Evolutionary conservation across 1,140 invertebrate genomes (phyloP).

Genomic region (Lucilia sericata): DNA sequence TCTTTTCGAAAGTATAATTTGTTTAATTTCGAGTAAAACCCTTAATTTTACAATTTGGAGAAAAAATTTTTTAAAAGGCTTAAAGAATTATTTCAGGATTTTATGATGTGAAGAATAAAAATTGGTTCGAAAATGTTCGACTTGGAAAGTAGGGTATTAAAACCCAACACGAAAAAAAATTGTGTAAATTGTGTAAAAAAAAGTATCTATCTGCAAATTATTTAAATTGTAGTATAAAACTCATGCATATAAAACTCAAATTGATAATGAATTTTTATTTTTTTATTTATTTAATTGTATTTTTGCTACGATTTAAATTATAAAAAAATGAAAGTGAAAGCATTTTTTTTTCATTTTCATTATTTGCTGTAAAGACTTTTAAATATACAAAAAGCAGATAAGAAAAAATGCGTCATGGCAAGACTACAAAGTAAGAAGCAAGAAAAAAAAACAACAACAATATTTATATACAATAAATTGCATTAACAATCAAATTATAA

Average conservation of each 20-base stretch:
- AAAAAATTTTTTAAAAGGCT: too few relatives aligned
- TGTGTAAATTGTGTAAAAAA: too few relatives aligned
- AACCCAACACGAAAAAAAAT: too few relatives aligned
- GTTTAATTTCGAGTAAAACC: too few relatives aligned
- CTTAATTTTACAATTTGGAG: too few relatives aligned
- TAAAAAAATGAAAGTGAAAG: not conserved
- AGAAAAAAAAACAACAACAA: too few relatives aligned
- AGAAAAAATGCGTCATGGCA: constrained; percentile 22
- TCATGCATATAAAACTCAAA: not conserved
- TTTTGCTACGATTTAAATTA: too few relatives aligned
- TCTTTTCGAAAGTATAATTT: too few relatives aligned
- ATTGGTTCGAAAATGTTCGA: too few relatives aligned
- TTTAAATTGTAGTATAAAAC: not conserved
- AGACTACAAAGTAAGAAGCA: not conserved
- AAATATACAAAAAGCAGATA: not conserved
- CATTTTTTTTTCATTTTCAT: not conserved
- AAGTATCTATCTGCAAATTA: not conserved
- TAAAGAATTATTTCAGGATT: too few relatives aligned
- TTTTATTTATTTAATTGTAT: not conserved
- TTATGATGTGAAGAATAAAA: too few relatives aligned
- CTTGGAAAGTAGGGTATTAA: too few relatives aligned
- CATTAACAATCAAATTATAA: not conserved
- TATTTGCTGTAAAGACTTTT: not conserved
- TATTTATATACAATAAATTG: not conserved
- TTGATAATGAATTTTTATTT: not conserved